phyloP scores from a whole-genome alignment of 2,888 invertebrate species.

The Alloplasta piceator region DNA sequence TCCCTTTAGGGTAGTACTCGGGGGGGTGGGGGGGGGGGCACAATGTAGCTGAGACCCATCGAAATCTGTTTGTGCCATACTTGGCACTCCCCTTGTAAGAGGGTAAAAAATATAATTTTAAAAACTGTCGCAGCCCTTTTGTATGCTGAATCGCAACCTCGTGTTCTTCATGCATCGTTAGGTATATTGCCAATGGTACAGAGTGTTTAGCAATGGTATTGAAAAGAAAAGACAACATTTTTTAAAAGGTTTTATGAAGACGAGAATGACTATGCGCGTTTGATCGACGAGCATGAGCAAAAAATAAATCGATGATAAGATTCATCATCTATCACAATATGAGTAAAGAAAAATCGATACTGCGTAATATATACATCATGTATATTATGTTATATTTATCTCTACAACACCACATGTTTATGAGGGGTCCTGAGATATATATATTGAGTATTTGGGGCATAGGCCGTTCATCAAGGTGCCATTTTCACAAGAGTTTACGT shows the following conservation, averaged over 20 bases:
- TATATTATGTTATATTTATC: slow-evolving; percentile 23
- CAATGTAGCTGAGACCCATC: too few species aligned
- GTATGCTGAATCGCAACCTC: slow-evolving; percentile 81
- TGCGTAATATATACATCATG: slow-evolving; percentile 37
- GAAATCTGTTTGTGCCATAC: too few species aligned
- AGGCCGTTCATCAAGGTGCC: slow-evolving; percentile 46
- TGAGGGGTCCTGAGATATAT: slow-evolving; percentile 38
- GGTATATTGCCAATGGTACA: slow-evolving; percentile 53
- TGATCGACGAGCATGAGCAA: slow-evolving; percentile 41
- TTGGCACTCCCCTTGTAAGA: too few species aligned
- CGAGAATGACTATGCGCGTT: slow-evolving; percentile 37
- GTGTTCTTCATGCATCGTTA: slow-evolving; percentile 76
- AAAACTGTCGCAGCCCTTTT: slow-evolving; percentile 81
- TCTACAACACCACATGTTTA: slow-evolving; percentile 23
- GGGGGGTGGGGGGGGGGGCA: too few species aligned
- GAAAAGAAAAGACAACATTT: background rate
- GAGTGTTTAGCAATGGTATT: slow-evolving; percentile 43
- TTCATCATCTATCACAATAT: slow-evolving; percentile 27
- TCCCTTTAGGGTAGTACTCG: too few species aligned
- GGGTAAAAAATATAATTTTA: slow-evolving; percentile 61
- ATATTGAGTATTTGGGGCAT: slow-evolving; percentile 38
- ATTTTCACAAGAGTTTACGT: slow-evolving; percentile 41
- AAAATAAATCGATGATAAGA: slow-evolving; percentile 32
- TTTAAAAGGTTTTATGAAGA: slow-evolving; percentile 47
- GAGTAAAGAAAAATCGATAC: slow-evolving; percentile 25